phyloP scores from a whole-genome alignment of 2,113 vertebrate species.

The Microtus richardsoni region DNA sequence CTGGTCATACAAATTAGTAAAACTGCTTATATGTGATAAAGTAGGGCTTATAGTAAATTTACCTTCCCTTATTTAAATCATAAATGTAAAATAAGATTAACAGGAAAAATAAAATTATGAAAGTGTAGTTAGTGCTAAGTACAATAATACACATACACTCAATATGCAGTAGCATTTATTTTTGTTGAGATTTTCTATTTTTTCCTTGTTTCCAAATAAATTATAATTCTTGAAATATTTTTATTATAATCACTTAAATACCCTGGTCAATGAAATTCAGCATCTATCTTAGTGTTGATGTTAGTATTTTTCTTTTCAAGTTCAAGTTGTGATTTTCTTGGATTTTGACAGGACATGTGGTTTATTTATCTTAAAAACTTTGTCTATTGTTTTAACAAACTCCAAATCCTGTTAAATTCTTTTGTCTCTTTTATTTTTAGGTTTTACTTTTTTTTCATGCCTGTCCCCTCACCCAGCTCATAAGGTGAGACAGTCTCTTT shows the following conservation, averaged over 20 bases:
- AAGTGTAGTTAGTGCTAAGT: neutral
- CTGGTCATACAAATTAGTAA: neutral
- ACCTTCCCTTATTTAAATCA: neutral
- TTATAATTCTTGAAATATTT: neutral
- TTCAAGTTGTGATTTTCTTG: constrained; percentile 2
- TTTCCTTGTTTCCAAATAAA: constrained; percentile 30
- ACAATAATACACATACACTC: neutral
- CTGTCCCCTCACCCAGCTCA: neutral
- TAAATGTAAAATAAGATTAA: constrained; percentile 2
- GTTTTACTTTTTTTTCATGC: neutral
- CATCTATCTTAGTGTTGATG: neutral
- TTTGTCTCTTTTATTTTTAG: neutral
- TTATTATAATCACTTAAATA: neutral
- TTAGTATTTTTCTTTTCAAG: neutral
- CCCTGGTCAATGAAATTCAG: neutral
- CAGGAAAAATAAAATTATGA: neutral
- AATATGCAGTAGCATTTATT: neutral
- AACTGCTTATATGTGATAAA: neutral
- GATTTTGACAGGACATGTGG: neutral
- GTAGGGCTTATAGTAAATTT: neutral
- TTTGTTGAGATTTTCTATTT: constrained; percentile 5
- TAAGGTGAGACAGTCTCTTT: neutral
- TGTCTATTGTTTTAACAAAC: neutral
- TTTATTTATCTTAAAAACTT: neutral
- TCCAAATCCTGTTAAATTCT: neutral